Percentiles rank a stretch among this genome's conserved stretches.
phyloP scores from a whole-genome alignment of 2,113 vertebrate genomes.

The Rhinolophus ferrumequinum region DNA sequence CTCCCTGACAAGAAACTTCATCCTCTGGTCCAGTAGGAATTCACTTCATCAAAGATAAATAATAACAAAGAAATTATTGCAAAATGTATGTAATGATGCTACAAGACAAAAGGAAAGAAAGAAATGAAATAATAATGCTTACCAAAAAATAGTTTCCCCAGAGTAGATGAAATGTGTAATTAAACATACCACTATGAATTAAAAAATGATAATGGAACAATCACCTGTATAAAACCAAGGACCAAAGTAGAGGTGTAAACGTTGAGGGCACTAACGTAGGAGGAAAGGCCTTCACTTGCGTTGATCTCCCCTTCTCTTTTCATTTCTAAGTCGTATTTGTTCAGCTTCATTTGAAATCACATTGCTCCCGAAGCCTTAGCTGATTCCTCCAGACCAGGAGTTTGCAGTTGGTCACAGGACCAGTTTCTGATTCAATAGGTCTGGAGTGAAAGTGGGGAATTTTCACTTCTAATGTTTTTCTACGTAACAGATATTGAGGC shows the following conservation, averaged over 20 bases:
- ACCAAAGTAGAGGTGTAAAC: neutral
- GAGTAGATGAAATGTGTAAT: neutral
- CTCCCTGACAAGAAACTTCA: neutral
- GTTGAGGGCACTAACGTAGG: neutral
- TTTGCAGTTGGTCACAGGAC: neutral
- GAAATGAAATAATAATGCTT: neutral
- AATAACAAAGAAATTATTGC: neutral
- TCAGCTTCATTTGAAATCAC: neutral
- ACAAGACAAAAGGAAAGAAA: neutral
- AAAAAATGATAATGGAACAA: neutral
- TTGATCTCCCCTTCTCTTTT: neutral
- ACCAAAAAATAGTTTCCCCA: neutral
- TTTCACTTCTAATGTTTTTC: neutral
- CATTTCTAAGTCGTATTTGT: neutral
- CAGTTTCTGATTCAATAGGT: neutral
- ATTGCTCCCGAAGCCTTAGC: neutral
- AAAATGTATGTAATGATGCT: neutral
- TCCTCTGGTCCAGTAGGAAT: neutral
- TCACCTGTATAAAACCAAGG: neutral
- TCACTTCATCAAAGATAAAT: neutral
- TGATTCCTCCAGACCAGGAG: neutral
- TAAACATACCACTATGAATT: neutral
- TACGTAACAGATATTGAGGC: neutral
- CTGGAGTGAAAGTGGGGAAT: neutral
- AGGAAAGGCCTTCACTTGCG: neutral